Conservation (phyloP, 1,140 invertebrate genomes). For the Aplysia californica region DNA sequence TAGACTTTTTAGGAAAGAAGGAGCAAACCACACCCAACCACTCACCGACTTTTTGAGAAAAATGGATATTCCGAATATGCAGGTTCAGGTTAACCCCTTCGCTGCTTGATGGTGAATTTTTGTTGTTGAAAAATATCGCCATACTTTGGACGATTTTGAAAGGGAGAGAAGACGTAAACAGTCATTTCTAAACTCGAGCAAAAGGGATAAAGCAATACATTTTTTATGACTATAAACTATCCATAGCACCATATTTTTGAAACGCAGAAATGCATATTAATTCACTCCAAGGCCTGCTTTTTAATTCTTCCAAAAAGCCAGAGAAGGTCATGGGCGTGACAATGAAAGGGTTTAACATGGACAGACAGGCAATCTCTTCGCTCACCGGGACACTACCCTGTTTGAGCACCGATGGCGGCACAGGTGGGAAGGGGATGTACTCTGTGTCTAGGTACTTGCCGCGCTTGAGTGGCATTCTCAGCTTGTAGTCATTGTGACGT, state of each 20-base stretch:
- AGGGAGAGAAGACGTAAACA: too few species aligned
- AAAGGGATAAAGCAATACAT: not conserved
- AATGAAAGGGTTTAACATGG: not conserved
- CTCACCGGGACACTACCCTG: constrained; percentile 37
- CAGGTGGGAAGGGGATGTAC: constrained; percentile 51
- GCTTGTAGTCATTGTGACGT: constrained; percentile 60
- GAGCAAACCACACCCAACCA: too few species aligned
- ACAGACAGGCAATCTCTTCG: too few species aligned
- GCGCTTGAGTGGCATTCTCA: constrained; percentile 42
- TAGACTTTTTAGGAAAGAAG: too few species aligned
- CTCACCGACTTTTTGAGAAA: too few species aligned
- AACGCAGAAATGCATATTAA: not conserved
- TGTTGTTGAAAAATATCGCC: too few species aligned
- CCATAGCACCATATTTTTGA: not conserved
- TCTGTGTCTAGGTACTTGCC: constrained; percentile 40
- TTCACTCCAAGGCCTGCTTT: not conserved
- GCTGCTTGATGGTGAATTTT: too few species aligned
- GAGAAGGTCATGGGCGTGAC: not conserved
- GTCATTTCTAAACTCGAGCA: too few species aligned
- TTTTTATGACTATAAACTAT: not conserved
- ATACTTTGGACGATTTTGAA: too few species aligned
- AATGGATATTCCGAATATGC: too few species aligned
- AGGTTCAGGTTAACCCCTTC: too few species aligned
- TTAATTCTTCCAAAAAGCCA: not conserved
- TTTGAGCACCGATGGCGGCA: constrained; percentile 47